These are phyloP conservation scores for Grantiella picta DNA, from an alignment of 2,113 vertebrate genomes.

Conservation along the genomic window DNA sequence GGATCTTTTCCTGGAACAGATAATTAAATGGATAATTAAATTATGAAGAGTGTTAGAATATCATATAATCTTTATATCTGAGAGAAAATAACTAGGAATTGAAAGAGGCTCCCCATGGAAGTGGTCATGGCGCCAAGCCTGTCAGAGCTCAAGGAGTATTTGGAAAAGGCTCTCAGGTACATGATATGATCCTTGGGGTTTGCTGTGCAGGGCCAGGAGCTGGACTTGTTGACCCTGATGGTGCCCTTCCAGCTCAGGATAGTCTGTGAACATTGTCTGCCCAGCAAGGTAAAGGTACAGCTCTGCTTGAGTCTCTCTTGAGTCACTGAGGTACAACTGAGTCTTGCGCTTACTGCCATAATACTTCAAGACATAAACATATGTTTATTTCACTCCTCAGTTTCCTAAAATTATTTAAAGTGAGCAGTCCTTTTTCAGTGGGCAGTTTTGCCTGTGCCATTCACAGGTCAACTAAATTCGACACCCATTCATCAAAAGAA, in stretches of 20 bases:
- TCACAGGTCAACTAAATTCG: neutral
- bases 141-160: neutral
- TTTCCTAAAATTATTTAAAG: neutral
- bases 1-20: neutral
- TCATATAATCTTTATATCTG: neutral
- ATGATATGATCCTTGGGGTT: neutral
- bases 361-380: neutral
- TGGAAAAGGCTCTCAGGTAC: neutral
- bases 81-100: neutral
- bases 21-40: neutral
- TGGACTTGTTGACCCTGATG: neutral
- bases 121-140: neutral
- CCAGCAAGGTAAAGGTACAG: neutral
- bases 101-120: neutral
- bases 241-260: neutral
- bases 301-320: neutral
- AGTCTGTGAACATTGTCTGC: neutral
- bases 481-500: neutral
- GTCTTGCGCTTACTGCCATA: neutral
- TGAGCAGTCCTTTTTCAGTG: neutral
- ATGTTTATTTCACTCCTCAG: neutral
- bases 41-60: neutral
- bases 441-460: neutral
- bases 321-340: neutral
- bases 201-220: neutral